Conservation (phyloP, 2,888 invertebrate genomes). For the Syrphus vitripennis region DNA sequence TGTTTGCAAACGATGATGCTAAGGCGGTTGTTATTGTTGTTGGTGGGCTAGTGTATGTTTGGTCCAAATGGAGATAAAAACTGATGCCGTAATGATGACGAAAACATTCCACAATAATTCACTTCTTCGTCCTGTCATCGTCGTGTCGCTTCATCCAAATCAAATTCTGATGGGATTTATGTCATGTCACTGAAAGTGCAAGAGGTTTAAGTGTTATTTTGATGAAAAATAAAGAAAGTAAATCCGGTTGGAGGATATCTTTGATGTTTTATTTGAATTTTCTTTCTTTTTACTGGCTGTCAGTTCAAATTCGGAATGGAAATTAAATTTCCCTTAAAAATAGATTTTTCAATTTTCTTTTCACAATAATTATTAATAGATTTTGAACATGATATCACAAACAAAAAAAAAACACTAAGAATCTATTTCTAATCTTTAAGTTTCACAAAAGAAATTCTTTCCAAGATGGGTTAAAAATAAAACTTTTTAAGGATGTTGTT, state of each 20-base stretch:
- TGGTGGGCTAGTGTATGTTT: background rate
- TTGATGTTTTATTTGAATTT: background rate
- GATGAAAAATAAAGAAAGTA: background rate
- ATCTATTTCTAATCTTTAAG: background rate
- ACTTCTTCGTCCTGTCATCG: background rate
- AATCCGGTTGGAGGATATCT: background rate
- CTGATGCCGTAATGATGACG: slow-evolving; percentile 28
- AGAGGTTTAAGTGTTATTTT: background rate
- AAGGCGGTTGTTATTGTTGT: slow-evolving; percentile 3
- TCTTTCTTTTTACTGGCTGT: background rate
- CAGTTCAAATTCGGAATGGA: background rate
- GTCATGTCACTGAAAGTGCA: background rate
- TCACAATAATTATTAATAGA: background rate
- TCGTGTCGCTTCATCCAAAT: no score
- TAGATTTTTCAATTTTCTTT: background rate
- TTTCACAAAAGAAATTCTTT: background rate
- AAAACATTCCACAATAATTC: slow-evolving; percentile 25
- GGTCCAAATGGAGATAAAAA: slow-evolving; percentile 6
- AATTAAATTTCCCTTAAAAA: background rate
- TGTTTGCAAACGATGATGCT: slow-evolving; percentile 56
- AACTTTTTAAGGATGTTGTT: background rate
- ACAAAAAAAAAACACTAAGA: background rate
- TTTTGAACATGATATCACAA: background rate
- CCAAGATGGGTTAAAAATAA: background rate
- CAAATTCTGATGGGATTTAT: background rate